Base-by-base conservation (phyloP, 2,797 vertebrate genomes). In the Danio jaintianensis region DNA sequence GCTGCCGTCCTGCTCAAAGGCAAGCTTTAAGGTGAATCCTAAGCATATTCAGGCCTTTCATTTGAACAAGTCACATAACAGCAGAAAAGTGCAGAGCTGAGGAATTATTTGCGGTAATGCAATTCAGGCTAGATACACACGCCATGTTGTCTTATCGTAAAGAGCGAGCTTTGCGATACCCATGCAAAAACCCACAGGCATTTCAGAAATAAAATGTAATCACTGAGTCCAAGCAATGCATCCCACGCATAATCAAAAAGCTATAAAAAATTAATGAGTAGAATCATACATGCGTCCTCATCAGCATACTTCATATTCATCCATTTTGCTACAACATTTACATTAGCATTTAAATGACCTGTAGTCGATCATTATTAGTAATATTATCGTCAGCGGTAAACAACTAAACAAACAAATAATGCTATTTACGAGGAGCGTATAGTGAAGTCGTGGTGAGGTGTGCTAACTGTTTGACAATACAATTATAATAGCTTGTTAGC, bases 391-490 rank as follows among this genome's bases (percentile, higher is more conserved):
- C 13, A 53, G 59, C 22, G 15, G 48, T 66, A 53, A 52, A 76
- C 15, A 38, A 64, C 50, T 36, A 72, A 18, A 16, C 47, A 52
- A 52, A 69, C 18, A 73, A 73, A 66, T 10, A 80, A 45, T 20
- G n/a, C 12, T n/a, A 80, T 63, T 62, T 64, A 56, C 20, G n/a
- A 50, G 55, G 36, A 61, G 1, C 43, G 11, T 42, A 55, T 45
- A 53, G 67, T 18, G 16, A 53, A 79, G 56, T 50, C 50, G 7
- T 52, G 16, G 67, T 52, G 47, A 71, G 50, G 22, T 64, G 16
- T 73, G 36, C 58, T 73, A 64, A 80, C 69, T 56, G 59, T 66
- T 56, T 72, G 52, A 73, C 78, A 73, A 73, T 73, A 80, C 69
- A 72, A 66, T 80, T 72, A 45, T 48, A 73, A 73, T 72, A 66